These are phyloP conservation scores for Drosophila kikkawai DNA, from an alignment of 1,140 invertebrate species.

Conservation along the genomic window DNA sequence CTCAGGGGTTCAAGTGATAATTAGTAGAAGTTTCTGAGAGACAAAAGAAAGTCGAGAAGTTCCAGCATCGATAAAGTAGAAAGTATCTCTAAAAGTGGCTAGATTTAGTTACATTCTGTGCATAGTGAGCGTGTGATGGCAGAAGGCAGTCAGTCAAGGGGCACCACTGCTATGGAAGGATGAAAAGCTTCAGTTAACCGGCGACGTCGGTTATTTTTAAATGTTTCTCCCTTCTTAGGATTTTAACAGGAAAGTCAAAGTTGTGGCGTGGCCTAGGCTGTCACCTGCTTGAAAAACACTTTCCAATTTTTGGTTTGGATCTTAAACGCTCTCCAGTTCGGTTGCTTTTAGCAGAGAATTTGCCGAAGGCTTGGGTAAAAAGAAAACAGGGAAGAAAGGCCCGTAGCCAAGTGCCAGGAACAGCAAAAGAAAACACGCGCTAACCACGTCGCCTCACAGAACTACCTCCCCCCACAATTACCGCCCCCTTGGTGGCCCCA, in stretches of 20 bases:
- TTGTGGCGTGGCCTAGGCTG: constrained; percentile 21
- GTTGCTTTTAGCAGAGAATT: neutral
- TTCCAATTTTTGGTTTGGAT: constrained; percentile 60
- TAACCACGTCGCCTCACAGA: constrained; percentile 59
- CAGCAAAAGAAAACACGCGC: constrained; percentile 60
- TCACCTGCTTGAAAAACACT: constrained; percentile 55
- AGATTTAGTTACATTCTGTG: neutral
- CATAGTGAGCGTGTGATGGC: neutral
- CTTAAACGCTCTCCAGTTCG: constrained; percentile 30
- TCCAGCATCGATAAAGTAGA: neutral
- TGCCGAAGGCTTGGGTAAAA: constrained; percentile 9
- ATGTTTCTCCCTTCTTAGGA: neutral
- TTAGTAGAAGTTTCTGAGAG: too few species aligned
- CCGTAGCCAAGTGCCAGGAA: constrained; percentile 64
- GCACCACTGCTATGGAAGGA: neutral
- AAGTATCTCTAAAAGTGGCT: neutral
- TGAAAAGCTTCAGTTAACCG: neutral
- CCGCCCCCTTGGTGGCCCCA: constrained; percentile 2
- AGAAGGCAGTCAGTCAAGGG: neutral
- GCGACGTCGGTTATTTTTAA: neutral
- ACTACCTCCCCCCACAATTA: constrained; percentile 32
- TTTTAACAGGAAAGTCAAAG: constrained; percentile 22
- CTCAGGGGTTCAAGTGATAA: too few species aligned
- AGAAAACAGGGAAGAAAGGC: constrained; percentile 33
- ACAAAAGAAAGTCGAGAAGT: too few species aligned